Percentiles rank a stretch among this genome's conserved stretches.
These are phyloP conservation scores for Calliphora vicina DNA, from an alignment of 1,140 invertebrate species.

Conservation along the genomic window DNA sequence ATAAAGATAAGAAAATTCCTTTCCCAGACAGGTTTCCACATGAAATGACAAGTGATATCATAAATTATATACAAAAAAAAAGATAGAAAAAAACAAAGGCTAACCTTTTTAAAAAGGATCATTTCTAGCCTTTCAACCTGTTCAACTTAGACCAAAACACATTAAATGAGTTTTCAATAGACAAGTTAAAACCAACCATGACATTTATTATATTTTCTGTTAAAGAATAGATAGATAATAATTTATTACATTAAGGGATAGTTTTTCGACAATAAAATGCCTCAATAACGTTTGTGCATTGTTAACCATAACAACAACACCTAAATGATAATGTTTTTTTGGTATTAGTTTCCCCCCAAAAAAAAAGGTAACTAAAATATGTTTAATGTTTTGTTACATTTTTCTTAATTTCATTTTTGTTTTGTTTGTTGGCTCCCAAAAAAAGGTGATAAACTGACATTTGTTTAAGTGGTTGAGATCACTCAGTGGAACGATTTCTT, in stretches of 20 bases:
- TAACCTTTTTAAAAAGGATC: background rate
- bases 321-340: background rate
- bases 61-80: background rate
- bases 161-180: background rate
- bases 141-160: background rate
- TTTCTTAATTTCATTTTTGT: too few species aligned
- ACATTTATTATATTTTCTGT: background rate
- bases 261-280: background rate
- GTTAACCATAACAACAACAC: background rate
- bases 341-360: background rate
- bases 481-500: background rate
- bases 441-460: constrained; percentile 1
- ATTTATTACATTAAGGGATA: background rate
- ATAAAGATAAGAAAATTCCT: too few species aligned
- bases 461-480: background rate
- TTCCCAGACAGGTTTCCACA: too few species aligned
- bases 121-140: background rate
- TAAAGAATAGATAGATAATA: too few species aligned
- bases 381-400: background rate
- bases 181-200: background rate
- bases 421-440: background rate
- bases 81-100: background rate
- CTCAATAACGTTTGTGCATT: background rate
- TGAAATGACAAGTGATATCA: background rate
- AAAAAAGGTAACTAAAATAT: background rate